These are phyloP conservation scores for Pentamera pediparva DNA, from an alignment of 53 echinoderm and acorn worm genomes.

Conservation along the genomic window DNA sequence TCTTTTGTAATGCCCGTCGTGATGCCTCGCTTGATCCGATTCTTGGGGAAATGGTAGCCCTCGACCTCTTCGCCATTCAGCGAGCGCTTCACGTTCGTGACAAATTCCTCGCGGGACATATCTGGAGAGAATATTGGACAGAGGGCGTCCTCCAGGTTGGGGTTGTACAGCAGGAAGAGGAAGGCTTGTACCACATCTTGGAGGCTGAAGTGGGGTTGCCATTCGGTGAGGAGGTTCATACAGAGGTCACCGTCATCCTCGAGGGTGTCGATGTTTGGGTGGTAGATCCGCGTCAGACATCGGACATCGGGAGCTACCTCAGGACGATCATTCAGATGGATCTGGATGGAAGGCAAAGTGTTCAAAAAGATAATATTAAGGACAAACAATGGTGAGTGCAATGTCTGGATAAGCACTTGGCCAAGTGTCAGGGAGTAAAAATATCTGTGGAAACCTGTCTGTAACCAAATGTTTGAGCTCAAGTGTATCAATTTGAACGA, in stretches of 20 bases:
- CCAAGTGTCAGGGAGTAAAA: no score
- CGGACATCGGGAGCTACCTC: conserved; percentile 38
- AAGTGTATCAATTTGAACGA: no score
- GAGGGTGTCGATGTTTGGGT: conserved; percentile 82
- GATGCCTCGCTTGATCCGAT: background rate
- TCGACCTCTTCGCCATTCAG: conserved; percentile 55
- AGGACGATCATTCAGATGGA: no score
- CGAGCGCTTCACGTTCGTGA: conserved; percentile 44
- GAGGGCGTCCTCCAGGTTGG: conserved; percentile 67
- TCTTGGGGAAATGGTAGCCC: conserved; percentile 56
- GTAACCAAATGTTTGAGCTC: no score
- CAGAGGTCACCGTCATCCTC: conserved; percentile 75
- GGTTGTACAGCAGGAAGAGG: conserved; percentile 77
- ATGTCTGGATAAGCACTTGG: no score
- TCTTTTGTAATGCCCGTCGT: no score
- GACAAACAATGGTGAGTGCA: no score
- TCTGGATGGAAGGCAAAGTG: background rate
- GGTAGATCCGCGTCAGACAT: conserved; percentile 69
- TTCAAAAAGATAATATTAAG: background rate
- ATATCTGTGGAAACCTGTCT: no score
- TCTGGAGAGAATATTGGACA: conserved; percentile 34
- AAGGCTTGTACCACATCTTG: conserved; percentile 74
- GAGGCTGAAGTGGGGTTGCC: conserved; percentile 42
- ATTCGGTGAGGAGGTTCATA: conserved; percentile 65
- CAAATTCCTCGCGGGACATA: conserved; percentile 50